These are phyloP conservation scores for Bombus sibiricus DNA, from an alignment of 1,140 invertebrate species.

Conservation along the genomic window DNA sequence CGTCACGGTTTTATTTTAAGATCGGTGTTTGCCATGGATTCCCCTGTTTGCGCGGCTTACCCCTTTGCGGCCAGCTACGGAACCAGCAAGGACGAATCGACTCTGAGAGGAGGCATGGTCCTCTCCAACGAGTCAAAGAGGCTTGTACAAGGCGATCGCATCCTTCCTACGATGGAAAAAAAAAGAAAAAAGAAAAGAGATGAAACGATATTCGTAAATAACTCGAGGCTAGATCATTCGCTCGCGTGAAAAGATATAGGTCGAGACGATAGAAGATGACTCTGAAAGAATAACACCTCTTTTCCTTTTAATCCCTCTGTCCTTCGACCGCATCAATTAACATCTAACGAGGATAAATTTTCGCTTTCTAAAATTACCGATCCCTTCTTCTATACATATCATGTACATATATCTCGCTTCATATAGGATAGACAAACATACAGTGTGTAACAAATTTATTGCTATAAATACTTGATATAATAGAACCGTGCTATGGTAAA, in stretches of 20 bases:
- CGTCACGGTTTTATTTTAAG: slow-evolving; percentile 60
- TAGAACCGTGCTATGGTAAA: too few relatives aligned
- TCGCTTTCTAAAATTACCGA: not conserved
- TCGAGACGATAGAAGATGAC: slow-evolving; percentile 42
- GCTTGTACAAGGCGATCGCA: not conserved
- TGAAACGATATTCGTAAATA: slow-evolving; percentile 45
- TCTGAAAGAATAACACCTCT: slow-evolving; percentile 19
- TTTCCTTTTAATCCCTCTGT: slow-evolving; percentile 1
- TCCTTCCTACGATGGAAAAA: slow-evolving; percentile 17
- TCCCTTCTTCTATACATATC: not conserved
- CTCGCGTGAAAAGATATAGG: slow-evolving; percentile 49
- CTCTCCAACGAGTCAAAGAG: not conserved
- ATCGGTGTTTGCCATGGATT: slow-evolving; percentile 51
- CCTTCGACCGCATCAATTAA: not conserved
- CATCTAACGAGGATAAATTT: not conserved
- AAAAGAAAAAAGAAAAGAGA: not conserved
- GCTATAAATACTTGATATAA: too few relatives aligned
- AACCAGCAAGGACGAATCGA: slow-evolving; percentile 57
- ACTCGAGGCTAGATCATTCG: slow-evolving; percentile 39
- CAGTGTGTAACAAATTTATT: too few relatives aligned
- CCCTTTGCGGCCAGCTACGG: slow-evolving; percentile 38
- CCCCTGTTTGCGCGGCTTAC: slow-evolving; percentile 49
- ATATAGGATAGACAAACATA: not conserved
- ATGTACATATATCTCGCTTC: too few relatives aligned
- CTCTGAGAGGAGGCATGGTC: not conserved